Evolutionary conservation across 2,113 vertebrate genomes (phyloP).

Genomic region (Ovis canadensis): DNA sequence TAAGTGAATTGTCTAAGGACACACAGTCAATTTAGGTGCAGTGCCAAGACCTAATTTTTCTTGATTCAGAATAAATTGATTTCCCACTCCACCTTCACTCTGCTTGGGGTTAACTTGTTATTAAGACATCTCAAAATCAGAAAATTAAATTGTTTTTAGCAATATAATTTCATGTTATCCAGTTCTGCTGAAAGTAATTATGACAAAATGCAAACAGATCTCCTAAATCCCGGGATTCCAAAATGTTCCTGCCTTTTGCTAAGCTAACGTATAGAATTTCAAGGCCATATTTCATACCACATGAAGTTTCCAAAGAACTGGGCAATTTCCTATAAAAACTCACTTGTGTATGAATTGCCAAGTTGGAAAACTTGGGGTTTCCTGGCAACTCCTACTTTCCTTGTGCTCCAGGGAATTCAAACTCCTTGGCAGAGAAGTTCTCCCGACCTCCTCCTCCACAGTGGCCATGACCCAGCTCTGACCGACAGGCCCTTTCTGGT

Average conservation of each 20-base stretch:
- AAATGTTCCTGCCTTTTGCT: background rate
- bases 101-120: background rate
- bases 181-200: slow-evolving; percentile 19
- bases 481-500: background rate
- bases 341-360: background rate
- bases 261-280: background rate
- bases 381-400: background rate
- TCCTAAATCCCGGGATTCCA: background rate
- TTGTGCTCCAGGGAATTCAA: background rate
- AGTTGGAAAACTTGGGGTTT: slow-evolving; percentile 52
- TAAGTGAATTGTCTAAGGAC: background rate
- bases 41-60: background rate
- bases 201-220: background rate
- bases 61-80: background rate
- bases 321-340: slow-evolving; percentile 35
- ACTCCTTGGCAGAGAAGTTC: background rate
- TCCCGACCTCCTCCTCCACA: background rate
- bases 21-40: background rate
- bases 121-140: background rate
- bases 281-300: background rate
- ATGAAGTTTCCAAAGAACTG: slow-evolving; percentile 27
- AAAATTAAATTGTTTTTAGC: background rate
- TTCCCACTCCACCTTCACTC: background rate
- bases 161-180: background rate
- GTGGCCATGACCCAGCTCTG: background rate